Percentiles rank a stretch among this genome's conserved stretches.
Conservation (phyloP, 2,797 vertebrate species). For the Urophycis tenuis region DNA sequence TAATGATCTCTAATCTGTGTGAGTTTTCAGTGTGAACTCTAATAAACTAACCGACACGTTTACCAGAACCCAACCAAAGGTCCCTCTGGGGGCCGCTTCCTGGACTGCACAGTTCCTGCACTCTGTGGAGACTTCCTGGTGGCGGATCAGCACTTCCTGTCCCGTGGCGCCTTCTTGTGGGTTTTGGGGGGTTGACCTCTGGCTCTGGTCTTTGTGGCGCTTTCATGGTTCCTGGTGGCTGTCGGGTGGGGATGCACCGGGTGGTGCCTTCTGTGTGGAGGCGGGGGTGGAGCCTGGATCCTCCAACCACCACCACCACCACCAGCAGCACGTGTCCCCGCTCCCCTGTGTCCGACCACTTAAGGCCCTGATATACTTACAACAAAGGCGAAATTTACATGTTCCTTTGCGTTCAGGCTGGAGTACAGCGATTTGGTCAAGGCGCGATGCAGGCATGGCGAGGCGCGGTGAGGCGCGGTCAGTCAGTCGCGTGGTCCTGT, state of each 20-base stretch:
- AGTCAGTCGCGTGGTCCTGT: background rate
- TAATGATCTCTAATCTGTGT: background rate
- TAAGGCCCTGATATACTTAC: background rate
- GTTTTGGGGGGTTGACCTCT: background rate
- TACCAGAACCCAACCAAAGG: background rate
- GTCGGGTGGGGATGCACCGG: background rate
- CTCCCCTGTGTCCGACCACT: background rate
- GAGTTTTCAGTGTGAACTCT: background rate
- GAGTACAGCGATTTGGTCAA: background rate
- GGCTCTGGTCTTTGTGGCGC: background rate
- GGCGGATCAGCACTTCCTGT: background rate
- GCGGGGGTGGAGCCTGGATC: background rate
- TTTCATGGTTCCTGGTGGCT: background rate
- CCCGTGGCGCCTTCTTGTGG: background rate
- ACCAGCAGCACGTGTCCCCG: no score
- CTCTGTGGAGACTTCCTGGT: background rate
- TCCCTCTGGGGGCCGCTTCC: background rate
- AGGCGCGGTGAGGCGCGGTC: no score
- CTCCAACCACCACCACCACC: background rate
- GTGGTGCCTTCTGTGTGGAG: background rate
- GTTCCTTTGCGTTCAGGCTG: background rate
- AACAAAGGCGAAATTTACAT: background rate
- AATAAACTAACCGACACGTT: conserved; percentile 1
- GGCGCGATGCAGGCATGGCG: no score
- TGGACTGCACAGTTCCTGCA: background rate